phyloP scores from a whole-genome alignment of 2,797 vertebrate species.

The Microtus californicus region DNA sequence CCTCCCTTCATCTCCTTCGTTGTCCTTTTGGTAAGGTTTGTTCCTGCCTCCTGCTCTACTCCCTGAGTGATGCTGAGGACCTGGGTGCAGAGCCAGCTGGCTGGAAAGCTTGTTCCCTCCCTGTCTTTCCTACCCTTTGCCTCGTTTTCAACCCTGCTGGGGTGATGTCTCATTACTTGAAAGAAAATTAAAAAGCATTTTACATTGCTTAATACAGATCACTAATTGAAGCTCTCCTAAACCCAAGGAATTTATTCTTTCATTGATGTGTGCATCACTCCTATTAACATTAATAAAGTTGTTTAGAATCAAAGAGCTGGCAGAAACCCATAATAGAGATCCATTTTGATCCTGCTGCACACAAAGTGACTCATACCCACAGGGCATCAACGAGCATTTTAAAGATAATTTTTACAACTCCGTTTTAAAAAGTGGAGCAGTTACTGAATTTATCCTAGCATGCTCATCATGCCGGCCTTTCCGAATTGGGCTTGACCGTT shows the following conservation, averaged over 20 bases:
- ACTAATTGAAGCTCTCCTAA: constrained; percentile 75
- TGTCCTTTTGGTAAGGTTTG: not conserved
- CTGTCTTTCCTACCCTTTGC: not conserved
- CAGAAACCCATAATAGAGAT: constrained; percentile 73
- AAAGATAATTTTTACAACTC: constrained; percentile 77
- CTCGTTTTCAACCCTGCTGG: constrained; percentile 63
- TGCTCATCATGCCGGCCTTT: not conserved
- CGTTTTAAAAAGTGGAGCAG: constrained; percentile 66
- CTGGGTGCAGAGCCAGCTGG: not conserved
- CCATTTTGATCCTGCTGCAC: constrained; percentile 78
- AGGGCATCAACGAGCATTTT: constrained; percentile 74
- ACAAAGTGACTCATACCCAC: constrained; percentile 75
- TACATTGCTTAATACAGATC: constrained; percentile 74
- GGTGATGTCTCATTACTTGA: constrained; percentile 69
- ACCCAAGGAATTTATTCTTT: constrained; percentile 72
- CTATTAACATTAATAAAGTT: constrained; percentile 80
- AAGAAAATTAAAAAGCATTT: constrained; percentile 82
- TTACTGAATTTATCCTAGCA: constrained; percentile 37
- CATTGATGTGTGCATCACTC: constrained; percentile 80
- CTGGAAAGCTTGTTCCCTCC: not conserved
- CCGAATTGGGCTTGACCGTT: not conserved
- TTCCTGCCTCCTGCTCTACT: not conserved
- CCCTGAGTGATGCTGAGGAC: fast-evolving
- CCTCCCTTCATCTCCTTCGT: constrained; percentile 1
- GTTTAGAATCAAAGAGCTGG: constrained; percentile 79